These are phyloP conservation scores for Heliconius hortense DNA, from an alignment of 2,888 invertebrate genomes.

Conservation along the genomic window DNA sequence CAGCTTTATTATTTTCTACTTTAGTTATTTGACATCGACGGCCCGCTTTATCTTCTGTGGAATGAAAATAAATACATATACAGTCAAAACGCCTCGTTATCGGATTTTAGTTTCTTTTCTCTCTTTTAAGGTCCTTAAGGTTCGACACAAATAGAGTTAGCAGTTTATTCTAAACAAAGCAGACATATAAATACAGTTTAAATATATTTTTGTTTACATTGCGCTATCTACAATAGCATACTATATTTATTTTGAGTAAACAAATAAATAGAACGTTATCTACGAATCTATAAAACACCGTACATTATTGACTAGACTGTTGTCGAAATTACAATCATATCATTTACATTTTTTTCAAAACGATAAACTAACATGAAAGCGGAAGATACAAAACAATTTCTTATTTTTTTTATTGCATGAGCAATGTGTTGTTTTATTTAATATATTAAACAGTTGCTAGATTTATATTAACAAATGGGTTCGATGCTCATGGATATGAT, in stretches of 20 bases:
- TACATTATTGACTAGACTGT: constrained; percentile 40
- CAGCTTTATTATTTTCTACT: too few species aligned
- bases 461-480: too few species aligned
- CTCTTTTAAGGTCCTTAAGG: too few species aligned
- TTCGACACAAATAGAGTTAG: constrained; percentile 1
- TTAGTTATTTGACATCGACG: too few species aligned
- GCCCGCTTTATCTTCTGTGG: too few species aligned
- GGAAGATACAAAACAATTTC: not conserved
- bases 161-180: constrained; percentile 1
- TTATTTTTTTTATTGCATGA: not conserved
- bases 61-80: too few species aligned
- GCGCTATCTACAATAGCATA: constrained; percentile 45
- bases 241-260: constrained; percentile 38
- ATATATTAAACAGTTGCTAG: too few species aligned
- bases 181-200: constrained; percentile 28
- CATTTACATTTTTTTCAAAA: not conserved
- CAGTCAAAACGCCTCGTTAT: too few species aligned
- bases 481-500: too few species aligned
- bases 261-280: constrained; percentile 41
- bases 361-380: not conserved
- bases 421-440: too few species aligned
- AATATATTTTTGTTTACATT: constrained; percentile 38
- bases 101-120: not conserved
- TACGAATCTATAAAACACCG: constrained; percentile 39
- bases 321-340: constrained; percentile 14